Evolutionary conservation across 2,113 vertebrate species (phyloP), one percentile per base, ranked within the genome.

Genomic region (Pachyramphus minor): DNA sequence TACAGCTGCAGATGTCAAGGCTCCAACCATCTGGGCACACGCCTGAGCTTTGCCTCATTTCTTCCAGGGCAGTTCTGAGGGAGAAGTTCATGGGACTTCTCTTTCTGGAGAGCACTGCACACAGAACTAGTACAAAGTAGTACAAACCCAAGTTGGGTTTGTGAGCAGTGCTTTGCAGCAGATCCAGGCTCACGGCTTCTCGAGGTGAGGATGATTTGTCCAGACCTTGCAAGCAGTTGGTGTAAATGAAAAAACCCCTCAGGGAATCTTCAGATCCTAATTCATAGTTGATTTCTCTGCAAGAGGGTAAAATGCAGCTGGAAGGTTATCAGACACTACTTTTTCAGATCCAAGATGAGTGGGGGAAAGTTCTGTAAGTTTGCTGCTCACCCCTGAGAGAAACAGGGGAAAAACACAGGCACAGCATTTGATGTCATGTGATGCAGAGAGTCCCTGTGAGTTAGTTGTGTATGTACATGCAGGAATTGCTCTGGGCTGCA

Each of bases 181-280:
- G 58, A 17, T 20, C 0, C 0, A 78, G 33, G 23, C 12, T 42
- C 14, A 20, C 18, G 30, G 13, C 33, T 1, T 52, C 6, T 33
- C 37, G 12, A 5, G 28, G 12, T 44, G 47, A 4, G 4, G 18
- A 6, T 35, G 37, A 3, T 52, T 62, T 71, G 25, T 73, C 62
- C 45, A 27, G 37, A 14, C 49, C 86, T 76, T 7, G 6, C 58
- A 72, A 76, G 44, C 19, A 17, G 12, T 52, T 72, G 10, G 20
- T 68, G 56, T 47, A 24, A 73, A 56, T 1, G 0, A 62, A 71
- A 71, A 41, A 25, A n/a, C 53, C n/a, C 66, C 39, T 69, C 25
- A 3, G 44, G 39, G 60, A 47, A 49, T 47, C 59, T 74, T 72
- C 17, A 31, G 28, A 13, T 58, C 64, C 41, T 52, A 17, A 44